Base-by-base conservation (phyloP, 1,140 invertebrate species). In the Uloborus diversus region DNA sequence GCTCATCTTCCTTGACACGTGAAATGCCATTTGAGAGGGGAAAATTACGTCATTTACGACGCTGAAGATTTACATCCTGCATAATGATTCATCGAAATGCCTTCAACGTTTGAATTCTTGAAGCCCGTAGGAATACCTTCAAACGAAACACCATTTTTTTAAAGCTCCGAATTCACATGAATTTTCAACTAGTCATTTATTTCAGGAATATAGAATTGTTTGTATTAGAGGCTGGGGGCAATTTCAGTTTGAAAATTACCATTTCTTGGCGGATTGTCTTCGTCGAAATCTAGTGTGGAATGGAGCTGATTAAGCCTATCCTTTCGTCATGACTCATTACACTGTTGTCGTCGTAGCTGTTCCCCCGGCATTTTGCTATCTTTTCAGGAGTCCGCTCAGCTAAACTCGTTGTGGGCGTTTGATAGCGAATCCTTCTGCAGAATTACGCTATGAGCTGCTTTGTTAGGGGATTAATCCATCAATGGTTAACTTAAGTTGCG, bases 401-500 rank as follows among this genome's bases (percentile, higher is more conserved):
- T 49, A n/a, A 71, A 59, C 61, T 64, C 61, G 53, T 79, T 62
- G 76, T 35, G 76, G 76, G 64, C 75, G 75, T 33, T 65, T 66
- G 73, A 65, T 65, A 78, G 73, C 75, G 33, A 66, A 30, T 68
- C 76, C 53, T 65, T 62, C 23, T 47, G 53, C 73, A 20, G 47
- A 28, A 17, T 53, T 27, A 27, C 47, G 20, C 51, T 23, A 30
- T 14, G 33, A 78, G 32, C 49, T 42, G 53, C 53, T 49, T 79
- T 69, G 76, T 68, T 79, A 32, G 35, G 65, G 76, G 65, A 79
- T 79, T 79, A 79, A 79, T 79, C 76, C 76, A 79, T 79, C 76
- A 79, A 79, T 79, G 65, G 76, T 79, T 79, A 79, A 69, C 76
- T 79, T 79, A 79, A 68, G 76, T 69, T 79, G 53, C 76, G 35